Percentiles rank a stretch among this genome's conserved stretches.
These are phyloP conservation scores for Stylophora pistillata DNA, from an alignment of 64 coral and sea anemone species.

Conservation along the genomic window DNA sequence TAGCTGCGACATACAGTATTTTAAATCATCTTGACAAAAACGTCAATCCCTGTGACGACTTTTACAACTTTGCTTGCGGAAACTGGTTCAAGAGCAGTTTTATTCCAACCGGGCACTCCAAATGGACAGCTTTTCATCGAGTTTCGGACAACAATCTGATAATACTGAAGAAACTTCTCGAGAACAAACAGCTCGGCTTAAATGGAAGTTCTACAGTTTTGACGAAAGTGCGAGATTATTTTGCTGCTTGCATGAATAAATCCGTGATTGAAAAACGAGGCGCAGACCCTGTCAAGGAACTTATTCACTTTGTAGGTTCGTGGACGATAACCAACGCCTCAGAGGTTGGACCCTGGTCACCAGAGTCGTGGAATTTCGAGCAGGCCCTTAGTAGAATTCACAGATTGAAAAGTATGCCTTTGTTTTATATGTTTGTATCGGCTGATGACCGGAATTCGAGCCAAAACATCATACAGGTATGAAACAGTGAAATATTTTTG, in stretches of 20 bases:
- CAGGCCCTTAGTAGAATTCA: slow-evolving; percentile 90
- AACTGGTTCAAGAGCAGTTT: slow-evolving; percentile 75
- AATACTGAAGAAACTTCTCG: slow-evolving; percentile 76
- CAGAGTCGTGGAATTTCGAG: slow-evolving; percentile 97
- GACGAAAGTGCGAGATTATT: slow-evolving; percentile 84
- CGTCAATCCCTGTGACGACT: slow-evolving; percentile 80
- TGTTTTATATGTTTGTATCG: slow-evolving; percentile 99
- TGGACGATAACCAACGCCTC: slow-evolving; percentile 66
- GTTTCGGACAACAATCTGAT: slow-evolving; percentile 71
- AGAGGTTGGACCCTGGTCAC: slow-evolving; percentile 65
- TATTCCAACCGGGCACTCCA: slow-evolving; percentile 65
- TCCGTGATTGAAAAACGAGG: slow-evolving; percentile 41
- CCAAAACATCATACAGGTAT: slow-evolving; percentile 93
- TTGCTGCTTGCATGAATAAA: slow-evolving; percentile 83
- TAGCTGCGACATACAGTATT: slow-evolving; percentile 81
- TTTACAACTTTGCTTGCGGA: slow-evolving; percentile 85
- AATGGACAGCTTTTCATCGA: slow-evolving; percentile 90
- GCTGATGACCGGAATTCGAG: slow-evolving; percentile 96
- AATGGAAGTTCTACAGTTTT: slow-evolving; percentile 58
- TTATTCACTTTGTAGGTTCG: slow-evolving; percentile 81
- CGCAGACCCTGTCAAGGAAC: slow-evolving; percentile 59
- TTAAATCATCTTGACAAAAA: slow-evolving; percentile 83
- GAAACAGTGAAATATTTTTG: neutral
- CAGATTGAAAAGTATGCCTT: slow-evolving; percentile 92
- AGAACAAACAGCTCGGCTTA: slow-evolving; percentile 26